Conservation (phyloP, 2,797 vertebrate species). For the Tokudaia tokunoshimensis region DNA sequence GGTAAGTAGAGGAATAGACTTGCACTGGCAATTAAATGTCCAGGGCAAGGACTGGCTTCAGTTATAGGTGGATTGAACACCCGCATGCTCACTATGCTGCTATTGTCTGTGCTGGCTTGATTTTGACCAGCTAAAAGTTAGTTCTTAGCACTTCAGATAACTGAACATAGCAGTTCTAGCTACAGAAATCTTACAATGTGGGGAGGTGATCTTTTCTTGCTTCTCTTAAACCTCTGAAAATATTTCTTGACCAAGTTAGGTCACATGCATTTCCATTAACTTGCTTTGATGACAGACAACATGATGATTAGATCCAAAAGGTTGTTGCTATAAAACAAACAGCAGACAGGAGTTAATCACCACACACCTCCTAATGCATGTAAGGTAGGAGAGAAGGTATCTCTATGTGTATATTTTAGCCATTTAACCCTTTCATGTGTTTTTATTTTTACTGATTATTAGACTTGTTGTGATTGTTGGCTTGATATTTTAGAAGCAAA, state of each 20-base stretch:
- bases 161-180: not conserved
- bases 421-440: not conserved
- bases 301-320: not conserved
- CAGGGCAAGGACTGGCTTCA: not conserved
- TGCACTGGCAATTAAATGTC: not conserved
- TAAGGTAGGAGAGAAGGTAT: not conserved
- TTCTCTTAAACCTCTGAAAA: not conserved
- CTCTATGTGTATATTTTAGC: not conserved
- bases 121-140: not conserved
- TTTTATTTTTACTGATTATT: slow-evolving; percentile 40
- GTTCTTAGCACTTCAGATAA: not conserved
- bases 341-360: not conserved
- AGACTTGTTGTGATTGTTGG: slow-evolving; percentile 1
- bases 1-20: not conserved
- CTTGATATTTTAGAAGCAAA: slow-evolving; percentile 7
- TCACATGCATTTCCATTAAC: not conserved
- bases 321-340: not conserved
- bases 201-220: not conserved
- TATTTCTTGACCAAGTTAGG: not conserved
- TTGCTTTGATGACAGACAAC: not conserved
- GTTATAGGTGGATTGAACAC: not conserved
- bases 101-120: not conserved
- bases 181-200: not conserved
- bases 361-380: not conserved
- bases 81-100: not conserved